Evolutionary conservation across 2,113 vertebrate genomes (phyloP).

Genomic region (human): GRCh38 chr2:74863501-74864000

Average conservation of each 20-base stretch:
- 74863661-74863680: background rate
- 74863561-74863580: background rate
- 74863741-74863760: background rate
- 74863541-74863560: background rate
- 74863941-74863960: background rate
- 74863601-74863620: background rate
- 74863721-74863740: background rate
- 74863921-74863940: background rate
- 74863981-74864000: background rate
- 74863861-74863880: background rate
- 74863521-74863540: background rate
- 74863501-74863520: background rate
- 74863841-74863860: background rate
- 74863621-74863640: background rate
- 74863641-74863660: background rate
- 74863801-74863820: background rate
- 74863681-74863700: background rate
- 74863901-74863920: background rate
- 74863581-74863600: background rate
- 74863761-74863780: background rate
- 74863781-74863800: background rate
- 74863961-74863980: background rate
- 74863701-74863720: background rate
- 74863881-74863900: background rate
- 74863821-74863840: background rate